phyloP scores from a whole-genome alignment of 2,888 invertebrate genomes.

The Lingula anatina region DNA sequence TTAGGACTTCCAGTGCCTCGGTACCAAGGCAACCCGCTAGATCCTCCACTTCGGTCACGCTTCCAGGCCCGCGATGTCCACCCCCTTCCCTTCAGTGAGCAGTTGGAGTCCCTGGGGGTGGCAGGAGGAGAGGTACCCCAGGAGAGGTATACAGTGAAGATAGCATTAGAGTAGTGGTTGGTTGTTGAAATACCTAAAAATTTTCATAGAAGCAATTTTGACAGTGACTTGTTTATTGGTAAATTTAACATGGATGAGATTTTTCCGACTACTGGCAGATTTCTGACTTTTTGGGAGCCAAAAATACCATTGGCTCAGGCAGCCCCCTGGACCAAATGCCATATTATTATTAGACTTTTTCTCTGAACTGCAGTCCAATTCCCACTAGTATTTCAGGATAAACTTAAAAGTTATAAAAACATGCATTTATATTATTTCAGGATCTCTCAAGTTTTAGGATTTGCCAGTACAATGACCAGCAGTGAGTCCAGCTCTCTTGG shows the following conservation, averaged over 20 bases:
- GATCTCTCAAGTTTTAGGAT: slow-evolving; percentile 66
- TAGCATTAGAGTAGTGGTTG: not conserved
- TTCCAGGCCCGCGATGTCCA: slow-evolving; percentile 86
- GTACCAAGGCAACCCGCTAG: slow-evolving; percentile 77
- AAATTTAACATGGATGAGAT: not conserved
- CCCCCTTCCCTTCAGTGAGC: slow-evolving; percentile 57
- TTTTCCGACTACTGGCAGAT: no score
- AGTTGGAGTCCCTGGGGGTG: no score
- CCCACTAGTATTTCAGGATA: no score
- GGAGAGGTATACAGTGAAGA: no score
- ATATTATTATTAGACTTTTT: no score
- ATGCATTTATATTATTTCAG: no score
- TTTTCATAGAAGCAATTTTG: not conserved
- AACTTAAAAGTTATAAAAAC: no score
- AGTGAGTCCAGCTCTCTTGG: slow-evolving; percentile 68
- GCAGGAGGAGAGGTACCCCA: no score
- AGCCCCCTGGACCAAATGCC: not conserved
- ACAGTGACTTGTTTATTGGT: not conserved
- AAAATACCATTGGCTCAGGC: no score
- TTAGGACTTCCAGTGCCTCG: slow-evolving; percentile 49
- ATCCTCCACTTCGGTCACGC: slow-evolving; percentile 89
- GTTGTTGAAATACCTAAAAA: not conserved
- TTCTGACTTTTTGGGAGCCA: no score
- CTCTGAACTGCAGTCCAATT: no score
- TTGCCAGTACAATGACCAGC: slow-evolving; percentile 73